A percentile compares a stretch with the other conserved stretches of the same genome.
These are phyloP conservation scores for Drosophila nigricruria DNA, from an alignment of 2,888 invertebrate species.

Conservation along the genomic window DNA sequence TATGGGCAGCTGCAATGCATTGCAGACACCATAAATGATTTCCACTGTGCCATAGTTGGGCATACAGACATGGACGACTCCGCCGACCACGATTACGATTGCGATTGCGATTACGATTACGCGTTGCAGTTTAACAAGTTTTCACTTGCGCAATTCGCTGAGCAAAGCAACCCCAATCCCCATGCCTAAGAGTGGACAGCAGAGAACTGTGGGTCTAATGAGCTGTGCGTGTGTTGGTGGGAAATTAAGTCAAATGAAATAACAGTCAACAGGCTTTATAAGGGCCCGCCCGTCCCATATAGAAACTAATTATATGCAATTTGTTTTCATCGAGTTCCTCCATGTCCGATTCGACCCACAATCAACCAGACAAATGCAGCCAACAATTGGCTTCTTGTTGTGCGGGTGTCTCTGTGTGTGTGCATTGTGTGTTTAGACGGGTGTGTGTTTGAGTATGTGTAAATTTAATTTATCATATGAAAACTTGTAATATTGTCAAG, in stretches of 20 bases:
- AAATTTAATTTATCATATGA: slow-evolving; percentile 46
- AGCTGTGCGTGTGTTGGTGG: slow-evolving; percentile 25
- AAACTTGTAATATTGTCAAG: slow-evolving; percentile 49
- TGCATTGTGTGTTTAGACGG: neutral
- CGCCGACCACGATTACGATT: slow-evolving; percentile 22
- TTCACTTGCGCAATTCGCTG: slow-evolving; percentile 53
- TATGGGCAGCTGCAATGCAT: slow-evolving; percentile 3
- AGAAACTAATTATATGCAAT: slow-evolving; percentile 72
- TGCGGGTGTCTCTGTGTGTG: slow-evolving; percentile 13
- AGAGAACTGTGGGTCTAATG: slow-evolving; percentile 28
- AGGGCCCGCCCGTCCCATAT: slow-evolving; percentile 34
- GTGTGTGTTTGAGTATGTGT: slow-evolving; percentile 14
- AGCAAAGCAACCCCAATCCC: neutral
- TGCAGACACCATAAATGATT: slow-evolving; percentile 31
- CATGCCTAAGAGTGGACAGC: slow-evolving; percentile 16
- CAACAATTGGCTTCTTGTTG: slow-evolving; percentile 22
- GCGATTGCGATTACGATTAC: slow-evolving; percentile 38
- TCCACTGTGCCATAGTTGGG: slow-evolving; percentile 26
- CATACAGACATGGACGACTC: slow-evolving; percentile 25
- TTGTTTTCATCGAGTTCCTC: slow-evolving; percentile 67
- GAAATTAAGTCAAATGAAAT: slow-evolving; percentile 44
- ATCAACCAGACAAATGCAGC: slow-evolving; percentile 39
- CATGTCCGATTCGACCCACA: slow-evolving; percentile 40
- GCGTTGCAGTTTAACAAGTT: slow-evolving; percentile 47
- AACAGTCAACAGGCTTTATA: slow-evolving; percentile 41